These are phyloP conservation scores for Brachyptera putata DNA, from an alignment of 2,888 invertebrate genomes.

Conservation along the genomic window DNA sequence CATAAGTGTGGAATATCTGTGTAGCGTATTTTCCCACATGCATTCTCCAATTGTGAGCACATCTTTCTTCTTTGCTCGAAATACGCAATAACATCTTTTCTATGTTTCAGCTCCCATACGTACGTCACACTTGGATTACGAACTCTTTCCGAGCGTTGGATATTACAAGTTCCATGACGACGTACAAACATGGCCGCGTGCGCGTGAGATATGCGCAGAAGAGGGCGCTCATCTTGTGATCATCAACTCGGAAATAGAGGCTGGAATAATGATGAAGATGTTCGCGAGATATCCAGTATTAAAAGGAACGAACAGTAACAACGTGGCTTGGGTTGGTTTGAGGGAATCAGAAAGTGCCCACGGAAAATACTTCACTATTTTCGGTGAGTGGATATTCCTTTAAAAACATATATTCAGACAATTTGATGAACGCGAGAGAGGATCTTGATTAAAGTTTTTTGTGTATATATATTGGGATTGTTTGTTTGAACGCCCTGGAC, in stretches of 20 bases:
- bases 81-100: no score
- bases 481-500: no score
- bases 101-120: slow-evolving; percentile 20
- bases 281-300: slow-evolving; percentile 15
- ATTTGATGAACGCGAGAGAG: no score
- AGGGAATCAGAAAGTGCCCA: slow-evolving; percentile 27
- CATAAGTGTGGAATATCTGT: no score
- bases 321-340: slow-evolving; percentile 30
- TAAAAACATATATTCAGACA: background rate
- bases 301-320: slow-evolving; percentile 11
- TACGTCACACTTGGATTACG: slow-evolving; percentile 20
- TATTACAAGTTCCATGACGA: slow-evolving; percentile 26
- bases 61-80: no score
- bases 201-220: slow-evolving; percentile 16
- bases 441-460: no score
- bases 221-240: slow-evolving; percentile 33
- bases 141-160: slow-evolving; percentile 23
- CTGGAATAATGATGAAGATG: slow-evolving; percentile 23
- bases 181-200: slow-evolving; percentile 10
- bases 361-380: slow-evolving; percentile 28
- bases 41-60: no score
- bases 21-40: no score
- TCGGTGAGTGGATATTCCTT: slow-evolving; percentile 12
- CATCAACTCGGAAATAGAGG: slow-evolving; percentile 32
- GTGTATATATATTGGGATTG: no score